Evolutionary conservation across 1,140 invertebrate species (phyloP).

Genomic region (Mactra quadrangularis): DNA sequence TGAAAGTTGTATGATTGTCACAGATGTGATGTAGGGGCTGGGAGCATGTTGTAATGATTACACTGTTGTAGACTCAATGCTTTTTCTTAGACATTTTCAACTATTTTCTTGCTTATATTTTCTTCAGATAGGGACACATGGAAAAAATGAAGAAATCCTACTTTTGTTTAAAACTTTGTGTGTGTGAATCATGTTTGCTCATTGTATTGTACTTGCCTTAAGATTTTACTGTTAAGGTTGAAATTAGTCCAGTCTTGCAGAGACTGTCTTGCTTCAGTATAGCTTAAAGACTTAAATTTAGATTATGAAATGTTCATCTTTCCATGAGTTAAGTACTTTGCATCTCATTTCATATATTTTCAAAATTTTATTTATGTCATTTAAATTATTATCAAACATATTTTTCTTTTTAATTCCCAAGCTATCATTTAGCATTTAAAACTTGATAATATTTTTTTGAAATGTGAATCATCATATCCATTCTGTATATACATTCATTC

Average conservation of each 20-base stretch:
- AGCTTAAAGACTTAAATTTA: background rate
- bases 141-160: constrained; percentile 14
- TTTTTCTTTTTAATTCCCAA: too few relatives aligned
- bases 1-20: background rate
- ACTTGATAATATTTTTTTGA: too few relatives aligned
- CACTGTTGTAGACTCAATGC: background rate
- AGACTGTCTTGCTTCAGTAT: background rate
- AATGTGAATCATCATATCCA: too few relatives aligned
- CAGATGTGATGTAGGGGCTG: background rate
- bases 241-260: background rate
- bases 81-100: background rate
- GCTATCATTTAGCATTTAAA: too few relatives aligned
- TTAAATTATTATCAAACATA: background rate
- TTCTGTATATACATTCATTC: too few relatives aligned
- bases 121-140: too few relatives aligned
- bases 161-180: background rate
- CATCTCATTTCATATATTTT: background rate
- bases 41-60: background rate
- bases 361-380: background rate
- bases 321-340: background rate
- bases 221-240: background rate
- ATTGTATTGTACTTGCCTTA: constrained; percentile 33
- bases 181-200: constrained; percentile 34
- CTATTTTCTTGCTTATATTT: too few relatives aligned
- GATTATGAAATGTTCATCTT: background rate